phyloP scores from a whole-genome alignment of 2,888 invertebrate species.

The Sericinus montela region DNA sequence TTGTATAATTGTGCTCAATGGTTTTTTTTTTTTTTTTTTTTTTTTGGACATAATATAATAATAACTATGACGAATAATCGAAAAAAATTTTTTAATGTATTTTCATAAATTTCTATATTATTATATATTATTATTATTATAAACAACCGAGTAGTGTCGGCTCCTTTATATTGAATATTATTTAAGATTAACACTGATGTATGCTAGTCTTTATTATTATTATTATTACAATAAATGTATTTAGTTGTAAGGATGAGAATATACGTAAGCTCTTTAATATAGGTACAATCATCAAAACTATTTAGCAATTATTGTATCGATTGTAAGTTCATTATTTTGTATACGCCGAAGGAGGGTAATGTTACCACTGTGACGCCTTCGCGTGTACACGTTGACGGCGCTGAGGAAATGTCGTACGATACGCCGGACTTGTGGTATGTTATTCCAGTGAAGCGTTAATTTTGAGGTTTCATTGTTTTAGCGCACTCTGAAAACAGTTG shows the following conservation, averaged over 20 bases:
- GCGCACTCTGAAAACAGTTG: conserved; percentile 39
- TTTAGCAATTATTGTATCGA: conserved; percentile 49
- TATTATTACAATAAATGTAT: conserved; percentile 57
- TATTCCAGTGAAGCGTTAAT: too few species aligned
- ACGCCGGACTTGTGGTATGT: too few species aligned
- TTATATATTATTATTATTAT: too few species aligned
- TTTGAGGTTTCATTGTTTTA: conserved; percentile 27
- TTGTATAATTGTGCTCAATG: conserved; percentile 66
- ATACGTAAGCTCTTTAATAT: conserved; percentile 56
- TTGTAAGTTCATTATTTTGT: conserved; percentile 33
- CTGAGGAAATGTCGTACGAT: neutral
- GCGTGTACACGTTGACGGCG: neutral
- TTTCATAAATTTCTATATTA: conserved; percentile 28
- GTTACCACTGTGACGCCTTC: neutral
- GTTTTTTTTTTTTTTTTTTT: conserved; percentile 42
- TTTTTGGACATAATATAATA: conserved; percentile 36
- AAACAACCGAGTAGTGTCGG: conserved; percentile 31
- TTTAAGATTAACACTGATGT: conserved; percentile 61
- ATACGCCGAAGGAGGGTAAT: conserved; percentile 23
- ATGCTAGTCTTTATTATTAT: conserved; percentile 77
- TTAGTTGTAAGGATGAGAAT: conserved; percentile 47
- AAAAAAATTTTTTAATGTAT: conserved; percentile 34
- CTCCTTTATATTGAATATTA: conserved; percentile 48
- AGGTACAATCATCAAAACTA: conserved; percentile 44
- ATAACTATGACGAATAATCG: conserved; percentile 34